Base-by-base conservation (phyloP, 2,113 vertebrate genomes). In the Anseranas semipalmata region DNA sequence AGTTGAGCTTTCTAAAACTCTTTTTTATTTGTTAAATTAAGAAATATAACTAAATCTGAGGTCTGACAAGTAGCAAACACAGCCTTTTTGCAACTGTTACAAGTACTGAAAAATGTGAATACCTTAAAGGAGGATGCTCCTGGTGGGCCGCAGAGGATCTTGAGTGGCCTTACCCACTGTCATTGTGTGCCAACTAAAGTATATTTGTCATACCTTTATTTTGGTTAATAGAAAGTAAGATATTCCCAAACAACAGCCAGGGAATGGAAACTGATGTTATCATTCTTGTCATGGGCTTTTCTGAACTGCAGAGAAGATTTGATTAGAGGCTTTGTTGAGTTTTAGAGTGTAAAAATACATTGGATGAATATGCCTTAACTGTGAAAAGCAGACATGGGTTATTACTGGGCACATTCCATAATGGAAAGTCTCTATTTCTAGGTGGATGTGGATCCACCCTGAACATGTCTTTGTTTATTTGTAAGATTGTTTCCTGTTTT, bases 381-480 rank as follows among this genome's bases (percentile, higher is more conserved):
- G 58, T 68, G 93, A 75, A 66, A 89, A 95, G 85, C 84, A 95
- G 78, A 94, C 87, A 81, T 8, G 48, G 83, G 28, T 93, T 85
- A 82, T 68, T 88, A 33, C 48, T 80, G 65, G 74, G 78, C 86
- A 92, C n/a, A 33, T 96, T 96, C 76, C 91, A 55, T 76, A 66
- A 72, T 91, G 92, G 93, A 95, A 95, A 96, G 72, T 82, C 65
- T 92, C 91, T 48, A 12, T 75, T 93, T 95, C 74, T 77, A 89
- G 73, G 72, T 91, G 85, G 55, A 27, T 50, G 67, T 85, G 67
- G 94, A 93, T 94, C 93, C 89, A 90, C 94, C 59, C 91, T 92
- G 75, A 92, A 76, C 53, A 17, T 18, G 94, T 93, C 82, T 95
- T 95, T 96, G 72, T 96, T 97, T 97, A 93, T 97, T 98, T 98